Evolutionary conservation across 2,113 vertebrate species (phyloP).

Genomic region (Rhea pennata): DNA sequence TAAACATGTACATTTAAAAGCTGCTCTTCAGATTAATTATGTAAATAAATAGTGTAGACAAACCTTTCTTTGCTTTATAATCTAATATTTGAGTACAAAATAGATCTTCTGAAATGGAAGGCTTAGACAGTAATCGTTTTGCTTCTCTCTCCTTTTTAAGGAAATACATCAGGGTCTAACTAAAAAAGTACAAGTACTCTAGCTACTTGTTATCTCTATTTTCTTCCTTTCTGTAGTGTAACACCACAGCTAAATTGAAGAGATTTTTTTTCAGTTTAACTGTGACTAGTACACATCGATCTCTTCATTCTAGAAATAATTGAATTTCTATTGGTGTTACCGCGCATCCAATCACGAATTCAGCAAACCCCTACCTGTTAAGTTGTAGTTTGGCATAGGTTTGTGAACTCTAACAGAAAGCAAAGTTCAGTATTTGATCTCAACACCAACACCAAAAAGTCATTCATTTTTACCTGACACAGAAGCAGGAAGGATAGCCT

Average conservation of each 20-base stretch:
- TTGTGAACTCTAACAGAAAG: background rate
- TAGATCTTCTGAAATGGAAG: background rate
- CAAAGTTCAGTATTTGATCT: background rate
- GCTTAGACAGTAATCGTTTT: background rate
- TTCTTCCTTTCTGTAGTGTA: background rate
- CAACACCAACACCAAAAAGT: background rate
- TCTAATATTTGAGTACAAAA: background rate
- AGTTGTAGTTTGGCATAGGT: background rate
- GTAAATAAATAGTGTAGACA: background rate
- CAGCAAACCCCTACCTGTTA: background rate
- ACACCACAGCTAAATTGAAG: background rate
- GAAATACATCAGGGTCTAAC: background rate
- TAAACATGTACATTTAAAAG: background rate
- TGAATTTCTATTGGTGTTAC: background rate
- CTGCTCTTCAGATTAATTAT: background rate
- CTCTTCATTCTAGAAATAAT: background rate
- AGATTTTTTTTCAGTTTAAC: background rate
- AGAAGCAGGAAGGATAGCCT: slow-evolving; percentile 92
- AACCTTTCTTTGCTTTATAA: background rate
- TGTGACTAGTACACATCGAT: background rate
- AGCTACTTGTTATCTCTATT: background rate
- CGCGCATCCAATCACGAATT: background rate
- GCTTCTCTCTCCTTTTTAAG: background rate
- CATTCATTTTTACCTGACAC: slow-evolving; percentile 86
- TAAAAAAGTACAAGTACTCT: background rate